phyloP scores from a whole-genome alignment of 2,888 invertebrate genomes.

The Meloe dianella region DNA sequence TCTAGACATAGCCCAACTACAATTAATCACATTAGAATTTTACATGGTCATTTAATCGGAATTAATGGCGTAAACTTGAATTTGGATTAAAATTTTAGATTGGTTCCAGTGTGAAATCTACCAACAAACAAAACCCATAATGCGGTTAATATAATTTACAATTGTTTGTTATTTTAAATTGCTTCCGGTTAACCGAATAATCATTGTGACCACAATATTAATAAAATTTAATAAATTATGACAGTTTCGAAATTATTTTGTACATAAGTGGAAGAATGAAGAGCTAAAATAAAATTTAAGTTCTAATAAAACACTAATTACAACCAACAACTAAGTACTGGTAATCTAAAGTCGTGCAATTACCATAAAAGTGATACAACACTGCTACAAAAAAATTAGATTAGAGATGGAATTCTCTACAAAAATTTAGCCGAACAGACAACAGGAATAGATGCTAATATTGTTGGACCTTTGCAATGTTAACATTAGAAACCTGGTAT shows the following conservation, averaged over 20 bases:
- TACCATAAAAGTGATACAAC: neutral
- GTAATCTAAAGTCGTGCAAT: neutral
- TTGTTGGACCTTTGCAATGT: too few relatives aligned
- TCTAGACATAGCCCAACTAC: neutral
- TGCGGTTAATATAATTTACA: conserved; percentile 3
- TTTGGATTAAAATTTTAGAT: conserved; percentile 2
- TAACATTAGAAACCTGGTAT: too few relatives aligned
- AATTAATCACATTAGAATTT: neutral
- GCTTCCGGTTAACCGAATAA: neutral
- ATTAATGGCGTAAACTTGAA: conserved; percentile 13
- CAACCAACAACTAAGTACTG: neutral
- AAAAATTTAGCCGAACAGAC: too few relatives aligned
- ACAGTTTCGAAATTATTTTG: neutral
- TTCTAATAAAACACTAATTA: neutral
- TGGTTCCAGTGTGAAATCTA: neutral
- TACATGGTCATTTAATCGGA: conserved; percentile 14
- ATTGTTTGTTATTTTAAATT: conserved; percentile 2
- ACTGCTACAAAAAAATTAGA: neutral
- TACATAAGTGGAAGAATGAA: neutral
- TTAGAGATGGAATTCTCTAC: neutral
- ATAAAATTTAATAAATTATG: neutral
- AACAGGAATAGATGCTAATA: too few relatives aligned
- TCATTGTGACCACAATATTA: neutral
- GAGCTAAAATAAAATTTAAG: neutral
- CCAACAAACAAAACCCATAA: conserved; percentile 5